Conservation (phyloP, 2,113 vertebrate genomes). For the Scortum barcoo region DNA sequence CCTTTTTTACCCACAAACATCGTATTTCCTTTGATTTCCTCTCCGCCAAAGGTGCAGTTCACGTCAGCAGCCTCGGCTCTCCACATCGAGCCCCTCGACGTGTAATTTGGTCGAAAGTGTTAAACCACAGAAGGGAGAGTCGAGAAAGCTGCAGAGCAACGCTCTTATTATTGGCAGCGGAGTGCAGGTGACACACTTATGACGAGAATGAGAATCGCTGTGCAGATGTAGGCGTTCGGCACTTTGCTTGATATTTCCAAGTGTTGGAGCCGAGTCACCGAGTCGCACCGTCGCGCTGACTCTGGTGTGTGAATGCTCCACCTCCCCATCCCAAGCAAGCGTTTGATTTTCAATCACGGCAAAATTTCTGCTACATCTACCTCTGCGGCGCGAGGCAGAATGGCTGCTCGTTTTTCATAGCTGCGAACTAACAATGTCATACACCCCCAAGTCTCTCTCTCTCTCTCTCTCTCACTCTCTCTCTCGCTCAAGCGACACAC, state of each 20-base stretch:
- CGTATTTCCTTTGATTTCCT: not conserved
- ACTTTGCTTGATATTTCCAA: not conserved
- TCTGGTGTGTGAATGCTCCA: not conserved
- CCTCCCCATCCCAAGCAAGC: conserved; percentile 42
- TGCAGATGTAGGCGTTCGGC: not conserved
- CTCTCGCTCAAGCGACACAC: not conserved
- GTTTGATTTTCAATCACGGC: conserved; percentile 58
- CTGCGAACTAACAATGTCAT: conserved; percentile 28
- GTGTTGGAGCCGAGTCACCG: not conserved
- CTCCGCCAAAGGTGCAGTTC: not conserved
- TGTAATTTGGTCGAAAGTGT: conserved; percentile 51
- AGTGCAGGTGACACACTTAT: conserved; percentile 12
- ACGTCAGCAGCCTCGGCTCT: not conserved
- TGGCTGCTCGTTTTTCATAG: conserved; percentile 50
- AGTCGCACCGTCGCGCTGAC: not conserved
- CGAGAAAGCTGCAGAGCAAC: conserved; percentile 3
- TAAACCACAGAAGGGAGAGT: conserved; percentile 28
- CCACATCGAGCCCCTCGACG: conserved; percentile 3
- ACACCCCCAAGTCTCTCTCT: not conserved
- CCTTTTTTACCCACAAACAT: not conserved
- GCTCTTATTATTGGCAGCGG: conserved; percentile 19
- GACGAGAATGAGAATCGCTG: not conserved
- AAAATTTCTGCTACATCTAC: conserved; percentile 56
- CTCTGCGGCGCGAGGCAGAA: conserved; percentile 23
- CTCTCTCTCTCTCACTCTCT: not conserved